A percentile compares a stretch with the other conserved stretches of the same genome.
phyloP scores from a whole-genome alignment of 2,888 invertebrate genomes.

The Pseudococcus jackbeardsleyi region DNA sequence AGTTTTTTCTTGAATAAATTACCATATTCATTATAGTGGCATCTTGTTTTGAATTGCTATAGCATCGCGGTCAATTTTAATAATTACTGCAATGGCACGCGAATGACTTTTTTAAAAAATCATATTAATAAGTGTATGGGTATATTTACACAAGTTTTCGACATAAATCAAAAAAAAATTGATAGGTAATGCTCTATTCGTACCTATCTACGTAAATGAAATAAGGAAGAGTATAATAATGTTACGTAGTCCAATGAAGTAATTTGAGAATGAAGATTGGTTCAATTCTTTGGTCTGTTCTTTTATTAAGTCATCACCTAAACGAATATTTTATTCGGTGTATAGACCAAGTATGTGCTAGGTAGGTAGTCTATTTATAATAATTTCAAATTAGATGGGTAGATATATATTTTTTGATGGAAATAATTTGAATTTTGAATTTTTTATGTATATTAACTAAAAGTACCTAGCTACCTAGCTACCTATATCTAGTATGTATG shows the following conservation, averaged over 20 bases:
- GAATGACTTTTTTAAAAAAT: background rate
- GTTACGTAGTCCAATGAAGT: background rate
- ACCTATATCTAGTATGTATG: background rate
- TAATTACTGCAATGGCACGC: conserved; percentile 7
- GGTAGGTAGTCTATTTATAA: background rate
- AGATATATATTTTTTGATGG: background rate
- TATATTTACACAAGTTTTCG: background rate
- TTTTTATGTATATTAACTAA: background rate
- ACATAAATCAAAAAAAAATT: background rate
- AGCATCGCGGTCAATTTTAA: conserved; percentile 28
- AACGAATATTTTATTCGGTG: background rate
- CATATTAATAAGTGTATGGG: background rate
- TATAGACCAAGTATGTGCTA: background rate
- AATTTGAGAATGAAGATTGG: background rate
- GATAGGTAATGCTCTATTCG: background rate
- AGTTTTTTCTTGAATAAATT: conserved; percentile 36
- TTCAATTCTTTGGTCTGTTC: background rate
- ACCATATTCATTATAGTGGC: conserved; percentile 35
- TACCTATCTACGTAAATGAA: background rate
- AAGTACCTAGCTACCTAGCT: background rate
- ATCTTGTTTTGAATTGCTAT: background rate
- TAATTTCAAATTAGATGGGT: background rate
- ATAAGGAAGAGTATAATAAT: background rate
- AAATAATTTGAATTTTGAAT: conserved; percentile 16
- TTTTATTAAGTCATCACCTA: background rate